phyloP scores from a whole-genome alignment of 2,113 vertebrate genomes.

The Datnioides undecimradiatus region DNA sequence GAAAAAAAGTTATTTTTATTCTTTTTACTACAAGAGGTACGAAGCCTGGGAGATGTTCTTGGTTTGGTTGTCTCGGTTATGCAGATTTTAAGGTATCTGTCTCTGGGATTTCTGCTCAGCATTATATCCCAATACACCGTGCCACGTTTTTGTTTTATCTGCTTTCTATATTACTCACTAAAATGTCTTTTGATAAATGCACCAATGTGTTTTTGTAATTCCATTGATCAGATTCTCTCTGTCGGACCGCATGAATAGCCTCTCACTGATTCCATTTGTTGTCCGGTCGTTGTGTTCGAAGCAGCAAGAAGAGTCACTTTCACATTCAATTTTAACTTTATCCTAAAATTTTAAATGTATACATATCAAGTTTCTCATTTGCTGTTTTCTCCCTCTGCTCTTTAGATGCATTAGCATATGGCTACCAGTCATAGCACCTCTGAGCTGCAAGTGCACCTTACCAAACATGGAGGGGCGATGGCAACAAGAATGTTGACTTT shows the following conservation, averaged over 20 bases:
- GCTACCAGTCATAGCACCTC: constrained; percentile 66
- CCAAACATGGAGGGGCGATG: constrained; percentile 70
- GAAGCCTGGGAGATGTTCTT: too few relatives aligned
- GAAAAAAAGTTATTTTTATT: too few relatives aligned
- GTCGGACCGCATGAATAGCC: neutral
- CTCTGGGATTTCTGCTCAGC: too few relatives aligned
- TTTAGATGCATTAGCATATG: constrained; percentile 74
- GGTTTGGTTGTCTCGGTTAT: too few relatives aligned
- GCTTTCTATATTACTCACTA: too few relatives aligned
- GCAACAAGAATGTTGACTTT: constrained; percentile 71
- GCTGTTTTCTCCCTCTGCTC: constrained; percentile 35
- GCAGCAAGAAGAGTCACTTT: neutral
- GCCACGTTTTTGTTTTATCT: too few relatives aligned
- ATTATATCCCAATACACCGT: too few relatives aligned
- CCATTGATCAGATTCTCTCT: neutral
- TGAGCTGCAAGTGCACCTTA: constrained; percentile 59
- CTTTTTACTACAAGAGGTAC: too few relatives aligned
- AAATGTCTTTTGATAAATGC: too few relatives aligned
- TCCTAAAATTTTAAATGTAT: neutral
- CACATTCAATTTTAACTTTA: neutral
- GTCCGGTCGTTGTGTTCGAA: neutral
- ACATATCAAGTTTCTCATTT: constrained; percentile 12
- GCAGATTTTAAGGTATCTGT: too few relatives aligned
- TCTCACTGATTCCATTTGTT: neutral
- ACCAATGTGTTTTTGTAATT: neutral